phyloP scores from a whole-genome alignment of 2,797 vertebrate genomes.

The Muscicapa comitata region DNA sequence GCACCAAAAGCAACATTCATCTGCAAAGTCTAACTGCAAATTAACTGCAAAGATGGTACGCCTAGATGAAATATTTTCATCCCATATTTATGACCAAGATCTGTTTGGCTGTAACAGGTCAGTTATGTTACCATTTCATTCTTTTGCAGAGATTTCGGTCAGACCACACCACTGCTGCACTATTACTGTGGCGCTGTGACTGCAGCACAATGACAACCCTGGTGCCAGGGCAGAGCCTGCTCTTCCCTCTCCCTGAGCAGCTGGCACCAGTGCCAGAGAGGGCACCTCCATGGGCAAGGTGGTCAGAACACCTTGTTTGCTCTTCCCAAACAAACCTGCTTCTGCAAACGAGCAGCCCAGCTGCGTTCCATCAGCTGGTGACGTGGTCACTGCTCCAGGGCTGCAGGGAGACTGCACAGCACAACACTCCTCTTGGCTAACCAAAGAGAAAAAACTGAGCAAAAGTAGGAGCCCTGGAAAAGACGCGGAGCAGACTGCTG shows the following conservation, averaged over 20 bases:
- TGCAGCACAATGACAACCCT: neutral
- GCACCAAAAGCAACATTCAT: neutral
- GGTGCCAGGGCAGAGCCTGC: neutral
- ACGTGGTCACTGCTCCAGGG: accelerated
- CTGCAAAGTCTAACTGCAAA: neutral
- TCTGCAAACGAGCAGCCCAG: accelerated
- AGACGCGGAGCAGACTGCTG: neutral
- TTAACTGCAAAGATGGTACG: neutral
- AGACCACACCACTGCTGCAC: neutral
- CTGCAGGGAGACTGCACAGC: neutral
- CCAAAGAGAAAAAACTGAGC: neutral
- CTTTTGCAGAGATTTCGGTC: neutral
- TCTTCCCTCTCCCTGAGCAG: neutral
- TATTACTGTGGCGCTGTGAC: accelerated
- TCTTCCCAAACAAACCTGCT: neutral
- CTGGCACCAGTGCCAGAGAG: accelerated
- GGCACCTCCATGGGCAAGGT: too few species aligned
- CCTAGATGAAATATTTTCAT: neutral
- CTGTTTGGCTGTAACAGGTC: neutral
- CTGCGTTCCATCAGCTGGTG: accelerated
- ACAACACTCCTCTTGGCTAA: accelerated
- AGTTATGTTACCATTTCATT: accelerated
- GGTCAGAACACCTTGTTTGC: too few species aligned
- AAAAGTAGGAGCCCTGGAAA: neutral
- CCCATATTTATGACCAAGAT: accelerated